Conservation (phyloP, 2,113 vertebrate genomes). For the Sigmodon hispidus region DNA sequence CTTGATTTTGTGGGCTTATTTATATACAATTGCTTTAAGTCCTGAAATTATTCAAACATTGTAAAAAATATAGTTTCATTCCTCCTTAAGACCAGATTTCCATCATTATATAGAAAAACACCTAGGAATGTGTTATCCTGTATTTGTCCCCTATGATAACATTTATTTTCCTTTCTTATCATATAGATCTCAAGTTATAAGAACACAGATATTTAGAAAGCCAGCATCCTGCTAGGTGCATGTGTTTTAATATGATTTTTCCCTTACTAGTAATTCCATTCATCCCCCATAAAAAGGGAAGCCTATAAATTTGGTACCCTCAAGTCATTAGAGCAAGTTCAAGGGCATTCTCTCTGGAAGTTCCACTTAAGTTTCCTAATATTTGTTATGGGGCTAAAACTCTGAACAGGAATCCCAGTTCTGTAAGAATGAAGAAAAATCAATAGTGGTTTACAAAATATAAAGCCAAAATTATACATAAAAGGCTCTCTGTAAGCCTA, state of each 20-base stretch:
- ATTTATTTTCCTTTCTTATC: background rate
- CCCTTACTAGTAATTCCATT: constrained; percentile 33
- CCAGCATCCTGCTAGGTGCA: background rate
- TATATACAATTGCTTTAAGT: background rate
- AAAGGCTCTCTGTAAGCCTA: constrained; percentile 60
- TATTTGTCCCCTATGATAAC: background rate
- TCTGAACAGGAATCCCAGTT: constrained; percentile 53
- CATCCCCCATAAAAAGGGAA: constrained; percentile 17
- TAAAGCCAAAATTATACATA: constrained; percentile 59
- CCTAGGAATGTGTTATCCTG: background rate
- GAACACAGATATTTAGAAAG: constrained; percentile 40
- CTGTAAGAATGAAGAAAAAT: constrained; percentile 25
- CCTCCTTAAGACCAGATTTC: constrained; percentile 30
- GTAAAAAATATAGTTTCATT: background rate
- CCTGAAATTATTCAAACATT: background rate
- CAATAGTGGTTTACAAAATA: constrained; percentile 70
- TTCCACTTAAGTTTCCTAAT: constrained; percentile 50
- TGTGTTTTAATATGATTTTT: constrained; percentile 5
- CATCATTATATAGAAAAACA: background rate
- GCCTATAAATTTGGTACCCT: background rate
- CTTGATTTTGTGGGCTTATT: background rate
- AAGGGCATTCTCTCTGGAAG: constrained; percentile 43
- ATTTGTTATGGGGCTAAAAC: constrained; percentile 47
- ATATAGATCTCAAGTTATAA: background rate
- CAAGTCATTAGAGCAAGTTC: constrained; percentile 45